phyloP scores from a whole-genome alignment of 2,888 invertebrate species.

The Drosophila greeni region DNA sequence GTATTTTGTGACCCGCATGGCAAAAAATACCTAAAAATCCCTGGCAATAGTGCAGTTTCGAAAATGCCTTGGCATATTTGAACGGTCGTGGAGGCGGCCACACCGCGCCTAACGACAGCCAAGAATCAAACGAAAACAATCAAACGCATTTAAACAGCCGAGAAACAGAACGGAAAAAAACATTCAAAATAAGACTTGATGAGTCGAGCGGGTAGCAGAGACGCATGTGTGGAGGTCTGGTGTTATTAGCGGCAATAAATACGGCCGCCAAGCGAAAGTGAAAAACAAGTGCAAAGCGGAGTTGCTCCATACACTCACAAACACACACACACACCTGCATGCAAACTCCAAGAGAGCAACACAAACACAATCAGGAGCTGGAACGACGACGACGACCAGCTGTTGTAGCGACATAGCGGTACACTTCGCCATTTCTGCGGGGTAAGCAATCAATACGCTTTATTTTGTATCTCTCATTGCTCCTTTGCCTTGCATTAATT shows the following conservation, averaged over 20 bases:
- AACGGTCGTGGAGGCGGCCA: neutral
- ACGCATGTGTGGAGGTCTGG: neutral
- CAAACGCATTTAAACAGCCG: slow-evolving; percentile 51
- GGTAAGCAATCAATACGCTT: slow-evolving; percentile 65
- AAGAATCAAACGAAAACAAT: slow-evolving; percentile 56
- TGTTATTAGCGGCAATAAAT: neutral
- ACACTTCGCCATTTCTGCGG: slow-evolving; percentile 35
- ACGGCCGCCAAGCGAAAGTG: slow-evolving; percentile 1
- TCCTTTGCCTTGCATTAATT: slow-evolving; percentile 10
- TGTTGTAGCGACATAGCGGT: slow-evolving; percentile 56
- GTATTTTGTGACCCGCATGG: neutral
- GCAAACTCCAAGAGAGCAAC: slow-evolving; percentile 10
- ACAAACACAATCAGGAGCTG: slow-evolving; percentile 16
- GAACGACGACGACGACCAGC: slow-evolving; percentile 35
- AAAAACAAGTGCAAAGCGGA: slow-evolving; percentile 7
- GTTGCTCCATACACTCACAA: neutral
- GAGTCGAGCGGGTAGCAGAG: neutral
- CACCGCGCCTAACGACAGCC: slow-evolving; percentile 11
- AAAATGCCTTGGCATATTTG: neutral
- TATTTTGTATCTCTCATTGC: slow-evolving; percentile 38
- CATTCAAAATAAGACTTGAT: slow-evolving; percentile 6
- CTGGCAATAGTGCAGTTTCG: neutral
- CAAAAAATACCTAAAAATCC: neutral
- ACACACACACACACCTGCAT: slow-evolving; percentile 4
- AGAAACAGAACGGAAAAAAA: slow-evolving; percentile 12